Percentiles rank a stretch among this genome's conserved stretches.
Evolutionary conservation across 2,888 invertebrate species (phyloP).

Genomic region (Meganola albula): DNA sequence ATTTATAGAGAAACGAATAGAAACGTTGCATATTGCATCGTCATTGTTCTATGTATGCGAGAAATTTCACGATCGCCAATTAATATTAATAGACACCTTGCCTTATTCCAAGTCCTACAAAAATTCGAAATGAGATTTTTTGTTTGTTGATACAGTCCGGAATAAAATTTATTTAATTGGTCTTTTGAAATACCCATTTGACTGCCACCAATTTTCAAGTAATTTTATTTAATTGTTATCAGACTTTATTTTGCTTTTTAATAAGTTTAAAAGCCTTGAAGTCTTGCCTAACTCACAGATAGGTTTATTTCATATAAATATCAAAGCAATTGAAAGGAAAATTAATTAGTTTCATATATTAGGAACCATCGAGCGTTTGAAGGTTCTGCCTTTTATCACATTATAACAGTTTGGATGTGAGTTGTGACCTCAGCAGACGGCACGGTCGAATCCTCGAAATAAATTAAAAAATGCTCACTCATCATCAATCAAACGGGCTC

Average conservation of each 20-base stretch:
- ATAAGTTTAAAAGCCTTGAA: constrained; percentile 23
- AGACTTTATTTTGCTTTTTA: constrained; percentile 14
- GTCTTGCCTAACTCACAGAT: constrained; percentile 15
- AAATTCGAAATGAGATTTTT: no score
- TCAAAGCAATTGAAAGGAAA: constrained; percentile 26
- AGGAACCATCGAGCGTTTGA: constrained; percentile 28
- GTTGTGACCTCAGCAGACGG: constrained; percentile 46
- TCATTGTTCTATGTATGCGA: constrained; percentile 53
- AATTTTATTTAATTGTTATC: constrained; percentile 4
- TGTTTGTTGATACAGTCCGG: no score
- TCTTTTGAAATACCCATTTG: neutral
- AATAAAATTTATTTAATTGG: neutral
- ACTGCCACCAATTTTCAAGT: neutral
- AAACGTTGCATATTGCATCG: constrained; percentile 46
- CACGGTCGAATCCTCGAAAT: constrained; percentile 67
- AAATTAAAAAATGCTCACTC: constrained; percentile 76
- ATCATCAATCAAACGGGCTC: constrained; percentile 75
- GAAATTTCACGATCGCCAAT: constrained; percentile 54
- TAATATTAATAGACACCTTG: constrained; percentile 59
- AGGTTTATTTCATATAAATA: constrained; percentile 24
- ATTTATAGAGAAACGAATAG: no score
- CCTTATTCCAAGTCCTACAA: constrained; percentile 33
- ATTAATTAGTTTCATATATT: constrained; percentile 30
- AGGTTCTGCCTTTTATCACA: constrained; percentile 27
- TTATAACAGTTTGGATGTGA: constrained; percentile 31